Percentiles rank a stretch among this genome's conserved stretches.
Conservation (phyloP, 2,797 vertebrate genomes). For the Scarus forsteni region DNA sequence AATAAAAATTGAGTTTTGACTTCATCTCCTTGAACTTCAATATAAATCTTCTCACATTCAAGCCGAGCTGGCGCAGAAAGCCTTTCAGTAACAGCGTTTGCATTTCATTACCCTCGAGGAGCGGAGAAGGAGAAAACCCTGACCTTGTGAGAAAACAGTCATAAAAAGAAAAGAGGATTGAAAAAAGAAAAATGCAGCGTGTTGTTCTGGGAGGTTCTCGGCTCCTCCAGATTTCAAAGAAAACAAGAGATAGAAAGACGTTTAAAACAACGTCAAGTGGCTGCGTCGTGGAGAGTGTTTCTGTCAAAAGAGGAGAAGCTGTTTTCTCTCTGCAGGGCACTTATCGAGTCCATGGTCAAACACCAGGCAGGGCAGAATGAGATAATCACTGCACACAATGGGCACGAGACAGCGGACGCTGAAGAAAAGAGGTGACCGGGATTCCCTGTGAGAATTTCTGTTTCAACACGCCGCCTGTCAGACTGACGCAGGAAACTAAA, state of each 20-base stretch:
- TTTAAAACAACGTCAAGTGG: slow-evolving; percentile 68
- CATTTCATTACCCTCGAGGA: slow-evolving; percentile 70
- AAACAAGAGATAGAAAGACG: slow-evolving; percentile 38
- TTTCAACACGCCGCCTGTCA: slow-evolving; percentile 40
- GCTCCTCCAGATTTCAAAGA: slow-evolving; percentile 53
- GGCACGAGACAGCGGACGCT: slow-evolving; percentile 53
- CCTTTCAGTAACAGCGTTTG: slow-evolving; percentile 60
- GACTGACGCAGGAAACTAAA: not conserved
- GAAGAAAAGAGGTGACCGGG: slow-evolving; percentile 63
- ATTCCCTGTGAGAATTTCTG: slow-evolving; percentile 61
- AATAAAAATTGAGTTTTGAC: slow-evolving; percentile 62
- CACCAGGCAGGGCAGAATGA: slow-evolving; percentile 64
- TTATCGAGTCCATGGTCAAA: slow-evolving; percentile 72
- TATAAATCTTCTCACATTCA: slow-evolving; percentile 67
- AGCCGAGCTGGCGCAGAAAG: slow-evolving; percentile 34
- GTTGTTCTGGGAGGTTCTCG: slow-evolving; percentile 36
- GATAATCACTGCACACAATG: slow-evolving; percentile 74
- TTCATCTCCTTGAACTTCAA: slow-evolving; percentile 70
- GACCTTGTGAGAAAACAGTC: slow-evolving; percentile 70
- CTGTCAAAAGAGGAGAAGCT: slow-evolving; percentile 56
- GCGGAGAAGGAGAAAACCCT: slow-evolving; percentile 62
- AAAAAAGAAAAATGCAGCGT: slow-evolving; percentile 20
- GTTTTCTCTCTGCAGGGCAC: slow-evolving; percentile 64
- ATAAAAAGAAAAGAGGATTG: slow-evolving; percentile 11
- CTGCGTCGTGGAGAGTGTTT: slow-evolving; percentile 41